Evolutionary conservation across 2,113 vertebrate species (phyloP), one percentile per base, ranked within the genome.

Genomic region (Girardinichthys multiradiatus): DNA sequence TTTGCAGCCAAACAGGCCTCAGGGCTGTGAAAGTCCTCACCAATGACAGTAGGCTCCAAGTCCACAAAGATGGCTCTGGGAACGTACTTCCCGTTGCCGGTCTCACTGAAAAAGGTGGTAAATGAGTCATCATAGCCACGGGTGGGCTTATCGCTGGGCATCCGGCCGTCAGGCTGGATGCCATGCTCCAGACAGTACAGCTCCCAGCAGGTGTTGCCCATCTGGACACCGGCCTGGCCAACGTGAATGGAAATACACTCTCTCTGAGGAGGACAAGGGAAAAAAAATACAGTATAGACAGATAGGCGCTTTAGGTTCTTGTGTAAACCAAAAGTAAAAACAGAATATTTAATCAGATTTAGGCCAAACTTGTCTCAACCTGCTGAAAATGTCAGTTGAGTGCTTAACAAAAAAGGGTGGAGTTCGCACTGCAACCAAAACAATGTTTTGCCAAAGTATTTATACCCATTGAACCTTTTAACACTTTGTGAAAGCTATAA

Each of bases 61-160:
- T 92, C 91, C 1, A 92, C 91, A 15, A 92, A 91, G 81, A 91
- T 91, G 61, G 89, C 89, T 15, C 89, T 71, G 72, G 89, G 89
- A 69, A 92, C 91, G 6, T 90, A 91, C 60, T 91, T 92, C 71
- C 90, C 90, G 0, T 35, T 73, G 60, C 90, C 90, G 0, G 91
- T 92, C 57, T 90, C 87, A 15, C 90, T 92, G 74, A 92, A 92
- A 83, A 92, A 92, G 24, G 91, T 92, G 59, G 90, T 91, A 84
- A 91, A 92, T 68, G 91, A 92, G 82, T 92, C 90, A 0, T 92
- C 90, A 9, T 84, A 64, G 60, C 82, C 76, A 0, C 61, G 0
- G 1, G 17, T 0, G 6, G 79, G 58, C 76, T 82, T 87, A 2
- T 70, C 7, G 3, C 0, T 66, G 69, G 82, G 82, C 90, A 91